phyloP scores from a whole-genome alignment of 2,888 invertebrate species.

The Meiosimyza decipiens region DNA sequence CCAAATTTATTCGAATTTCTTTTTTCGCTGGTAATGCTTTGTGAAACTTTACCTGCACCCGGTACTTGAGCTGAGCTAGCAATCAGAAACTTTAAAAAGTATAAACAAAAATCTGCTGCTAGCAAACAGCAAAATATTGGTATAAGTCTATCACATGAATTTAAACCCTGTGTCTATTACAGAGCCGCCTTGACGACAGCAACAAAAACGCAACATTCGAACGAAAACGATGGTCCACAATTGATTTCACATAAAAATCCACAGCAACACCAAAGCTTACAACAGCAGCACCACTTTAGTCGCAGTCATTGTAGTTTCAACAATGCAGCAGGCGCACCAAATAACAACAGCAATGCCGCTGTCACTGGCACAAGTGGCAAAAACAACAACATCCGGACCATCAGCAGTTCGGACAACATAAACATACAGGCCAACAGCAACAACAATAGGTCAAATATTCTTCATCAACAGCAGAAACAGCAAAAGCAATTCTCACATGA shows the following conservation, averaged over 20 bases:
- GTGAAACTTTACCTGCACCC: no score
- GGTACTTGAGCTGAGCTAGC: no score
- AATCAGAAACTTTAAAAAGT: no score
- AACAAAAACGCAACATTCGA: not conserved
- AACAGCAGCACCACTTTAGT: conserved; percentile 28
- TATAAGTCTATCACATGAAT: not conserved
- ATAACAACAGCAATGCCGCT: conserved; percentile 36
- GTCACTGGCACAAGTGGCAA: conserved; percentile 37
- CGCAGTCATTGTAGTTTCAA: conserved; percentile 26
- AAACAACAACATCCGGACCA: conserved; percentile 24
- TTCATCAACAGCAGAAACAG: conserved; percentile 39
- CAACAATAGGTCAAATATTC: conserved; percentile 29
- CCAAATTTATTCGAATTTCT: no score
- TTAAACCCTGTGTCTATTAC: not conserved
- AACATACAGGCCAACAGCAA: conserved; percentile 34
- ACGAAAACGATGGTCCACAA: not conserved
- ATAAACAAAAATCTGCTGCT: not conserved
- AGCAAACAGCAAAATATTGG: conserved; percentile 10
- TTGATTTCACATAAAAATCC: conserved; percentile 21
- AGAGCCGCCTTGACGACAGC: not conserved
- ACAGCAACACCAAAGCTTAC: conserved; percentile 5
- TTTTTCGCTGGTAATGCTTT: no score
- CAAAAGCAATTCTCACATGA: conserved; percentile 30
- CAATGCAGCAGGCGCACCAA: conserved; percentile 13
- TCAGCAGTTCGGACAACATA: conserved; percentile 42